Conservation (phyloP, 2,113 vertebrate species). For the Balaeniceps rex region DNA sequence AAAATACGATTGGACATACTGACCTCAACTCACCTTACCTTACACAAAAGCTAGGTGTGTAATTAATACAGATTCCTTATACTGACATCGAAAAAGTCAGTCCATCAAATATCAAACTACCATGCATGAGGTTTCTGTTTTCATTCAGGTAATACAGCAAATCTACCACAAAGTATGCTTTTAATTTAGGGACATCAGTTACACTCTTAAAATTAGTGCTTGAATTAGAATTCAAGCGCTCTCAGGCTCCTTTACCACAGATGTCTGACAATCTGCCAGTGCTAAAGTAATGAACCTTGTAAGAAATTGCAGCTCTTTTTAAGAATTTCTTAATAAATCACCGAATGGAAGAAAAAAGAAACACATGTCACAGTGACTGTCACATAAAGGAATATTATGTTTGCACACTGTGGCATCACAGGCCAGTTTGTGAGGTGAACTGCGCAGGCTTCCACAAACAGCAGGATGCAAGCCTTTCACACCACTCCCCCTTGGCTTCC, state of each 20-base stretch:
- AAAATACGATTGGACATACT: background rate
- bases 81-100: background rate
- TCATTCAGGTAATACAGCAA: background rate
- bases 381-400: background rate
- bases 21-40: background rate
- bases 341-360: background rate
- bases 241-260: background rate
- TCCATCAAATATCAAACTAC: background rate
- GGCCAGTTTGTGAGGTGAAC: background rate
- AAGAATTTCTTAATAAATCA: background rate
- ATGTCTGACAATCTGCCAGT: background rate
- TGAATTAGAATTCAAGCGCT: background rate
- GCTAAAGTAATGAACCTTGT: background rate
- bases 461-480: background rate
- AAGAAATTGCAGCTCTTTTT: background rate
- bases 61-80: background rate
- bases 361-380: background rate
- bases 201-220: background rate
- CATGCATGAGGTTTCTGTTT: background rate
- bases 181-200: background rate
- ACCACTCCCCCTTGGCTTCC: background rate
- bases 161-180: background rate
- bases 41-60: background rate
- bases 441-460: fast-evolving
- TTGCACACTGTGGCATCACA: background rate